Conservation (phyloP, 2,797 vertebrate genomes). For the Takifugu rubripes region DNA sequence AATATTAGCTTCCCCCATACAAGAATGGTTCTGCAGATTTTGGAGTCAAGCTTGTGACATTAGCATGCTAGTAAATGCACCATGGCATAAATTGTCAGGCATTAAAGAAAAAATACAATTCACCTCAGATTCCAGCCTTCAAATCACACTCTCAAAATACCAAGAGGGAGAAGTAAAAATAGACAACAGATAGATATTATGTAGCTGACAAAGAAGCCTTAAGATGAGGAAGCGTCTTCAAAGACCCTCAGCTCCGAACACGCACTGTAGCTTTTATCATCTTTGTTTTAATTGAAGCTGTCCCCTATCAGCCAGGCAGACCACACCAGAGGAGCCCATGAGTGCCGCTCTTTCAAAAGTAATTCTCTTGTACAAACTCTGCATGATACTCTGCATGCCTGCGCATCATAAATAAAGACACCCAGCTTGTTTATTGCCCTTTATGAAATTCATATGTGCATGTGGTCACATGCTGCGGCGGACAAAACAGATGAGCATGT, state of each 20-base stretch:
- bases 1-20: slow-evolving; percentile 69
- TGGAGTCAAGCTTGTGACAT: slow-evolving; percentile 55
- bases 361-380: slow-evolving; percentile 30
- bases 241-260: slow-evolving; percentile 1
- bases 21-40: slow-evolving; percentile 37
- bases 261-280: slow-evolving; percentile 1
- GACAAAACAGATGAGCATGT: background rate
- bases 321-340: slow-evolving; percentile 12
- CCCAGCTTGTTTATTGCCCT: background rate
- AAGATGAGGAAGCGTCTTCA: slow-evolving; percentile 9
- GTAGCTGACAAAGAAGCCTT: background rate
- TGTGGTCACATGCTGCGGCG: background rate
- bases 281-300: slow-evolving; percentile 22
- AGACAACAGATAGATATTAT: background rate
- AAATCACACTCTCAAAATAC: too few species aligned
- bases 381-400: slow-evolving; percentile 19
- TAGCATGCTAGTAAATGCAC: slow-evolving; percentile 61
- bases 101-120: background rate
- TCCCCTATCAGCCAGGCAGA: slow-evolving; percentile 7
- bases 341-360: slow-evolving; percentile 18
- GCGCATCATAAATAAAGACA: slow-evolving; percentile 14
- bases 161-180: too few species aligned
- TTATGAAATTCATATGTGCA: background rate
- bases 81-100: slow-evolving; percentile 33
- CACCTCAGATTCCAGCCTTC: background rate